Conservation (phyloP, 2,797 vertebrate genomes). For the Sebastes hubbsi region DNA sequence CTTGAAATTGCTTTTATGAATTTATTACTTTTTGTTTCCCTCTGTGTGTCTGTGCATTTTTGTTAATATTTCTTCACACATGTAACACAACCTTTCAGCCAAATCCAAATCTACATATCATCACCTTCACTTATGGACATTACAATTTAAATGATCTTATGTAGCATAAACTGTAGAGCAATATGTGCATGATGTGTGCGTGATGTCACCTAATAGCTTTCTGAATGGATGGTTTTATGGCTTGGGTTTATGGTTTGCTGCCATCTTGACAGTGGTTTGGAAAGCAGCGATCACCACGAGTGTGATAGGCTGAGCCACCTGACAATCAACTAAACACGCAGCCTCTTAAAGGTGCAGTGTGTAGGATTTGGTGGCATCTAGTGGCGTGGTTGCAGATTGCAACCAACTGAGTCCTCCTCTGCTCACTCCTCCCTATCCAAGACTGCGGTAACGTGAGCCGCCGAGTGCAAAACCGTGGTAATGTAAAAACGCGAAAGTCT, state of each 20-base stretch:
- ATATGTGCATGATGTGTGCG: not conserved
- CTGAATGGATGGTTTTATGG: not conserved
- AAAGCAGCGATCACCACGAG: not conserved
- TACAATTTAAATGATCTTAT: not conserved
- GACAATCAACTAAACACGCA: not conserved
- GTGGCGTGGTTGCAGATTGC: too few species aligned
- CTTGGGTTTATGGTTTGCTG: not conserved
- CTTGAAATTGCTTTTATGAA: conserved; percentile 51
- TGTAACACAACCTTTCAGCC: conserved; percentile 1
- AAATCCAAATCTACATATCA: not conserved
- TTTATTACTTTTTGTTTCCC: conserved; percentile 58
- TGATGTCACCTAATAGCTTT: not conserved
- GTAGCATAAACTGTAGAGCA: not conserved
- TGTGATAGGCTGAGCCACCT: not conserved
- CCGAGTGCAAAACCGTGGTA: too few species aligned
- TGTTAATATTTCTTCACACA: conserved; percentile 25
- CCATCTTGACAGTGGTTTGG: not conserved
- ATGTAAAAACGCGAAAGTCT: too few species aligned
- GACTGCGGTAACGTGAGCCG: too few species aligned
- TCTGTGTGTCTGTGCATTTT: conserved; percentile 34
- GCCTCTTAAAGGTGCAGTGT: not conserved
- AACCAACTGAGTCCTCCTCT: too few species aligned
- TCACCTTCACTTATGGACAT: not conserved
- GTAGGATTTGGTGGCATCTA: too few species aligned
- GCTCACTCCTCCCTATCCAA: too few species aligned